A percentile compares a stretch with the other conserved stretches of the same genome.
These are phyloP conservation scores for Ectropis crepuscularia DNA, from an alignment of 2,888 invertebrate genomes.

Conservation along the genomic window DNA sequence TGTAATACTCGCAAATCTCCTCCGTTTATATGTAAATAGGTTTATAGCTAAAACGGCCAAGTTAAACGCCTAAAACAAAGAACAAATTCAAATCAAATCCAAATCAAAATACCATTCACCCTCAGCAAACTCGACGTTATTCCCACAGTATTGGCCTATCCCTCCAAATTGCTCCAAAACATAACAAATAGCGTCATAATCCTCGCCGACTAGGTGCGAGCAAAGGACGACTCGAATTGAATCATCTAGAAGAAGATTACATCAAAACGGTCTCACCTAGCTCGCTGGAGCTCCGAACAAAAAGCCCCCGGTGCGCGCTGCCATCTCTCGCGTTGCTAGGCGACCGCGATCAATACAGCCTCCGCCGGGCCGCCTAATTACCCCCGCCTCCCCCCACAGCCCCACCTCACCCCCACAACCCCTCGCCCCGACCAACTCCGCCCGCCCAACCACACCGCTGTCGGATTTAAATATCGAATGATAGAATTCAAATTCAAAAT, in stretches of 20 bases:
- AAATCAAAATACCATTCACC: conserved; percentile 1
- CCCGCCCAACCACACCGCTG: conserved; percentile 69
- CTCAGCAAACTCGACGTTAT: conserved; percentile 9
- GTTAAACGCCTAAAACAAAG: background rate
- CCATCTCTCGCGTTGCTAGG: conserved; percentile 83
- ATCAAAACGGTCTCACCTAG: conserved; percentile 80
- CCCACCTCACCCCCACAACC: conserved; percentile 44
- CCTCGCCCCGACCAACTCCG: conserved; percentile 57
- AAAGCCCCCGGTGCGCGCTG: conserved; percentile 73
- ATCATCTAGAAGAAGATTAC: conserved; percentile 75
- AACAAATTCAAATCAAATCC: background rate
- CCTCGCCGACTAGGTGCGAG: conserved; percentile 52
- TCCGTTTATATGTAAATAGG: background rate
- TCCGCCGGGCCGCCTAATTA: conserved; percentile 84
- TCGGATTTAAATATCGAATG: conserved; percentile 83
- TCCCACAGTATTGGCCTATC: conserved; percentile 17
- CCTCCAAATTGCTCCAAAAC: conserved; percentile 18
- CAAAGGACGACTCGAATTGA: conserved; percentile 70
- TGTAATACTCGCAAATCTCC: background rate
- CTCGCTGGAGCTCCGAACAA: conserved; percentile 65
- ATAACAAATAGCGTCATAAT: conserved; percentile 36
- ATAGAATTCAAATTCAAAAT: conserved; percentile 82
- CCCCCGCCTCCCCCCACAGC: conserved; percentile 52
- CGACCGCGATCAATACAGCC: conserved; percentile 84
- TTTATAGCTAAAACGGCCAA: background rate